Percentiles rank a stretch among this genome's conserved stretches.
phyloP scores from a whole-genome alignment of 1,140 invertebrate species.

The Augochlora pura region DNA sequence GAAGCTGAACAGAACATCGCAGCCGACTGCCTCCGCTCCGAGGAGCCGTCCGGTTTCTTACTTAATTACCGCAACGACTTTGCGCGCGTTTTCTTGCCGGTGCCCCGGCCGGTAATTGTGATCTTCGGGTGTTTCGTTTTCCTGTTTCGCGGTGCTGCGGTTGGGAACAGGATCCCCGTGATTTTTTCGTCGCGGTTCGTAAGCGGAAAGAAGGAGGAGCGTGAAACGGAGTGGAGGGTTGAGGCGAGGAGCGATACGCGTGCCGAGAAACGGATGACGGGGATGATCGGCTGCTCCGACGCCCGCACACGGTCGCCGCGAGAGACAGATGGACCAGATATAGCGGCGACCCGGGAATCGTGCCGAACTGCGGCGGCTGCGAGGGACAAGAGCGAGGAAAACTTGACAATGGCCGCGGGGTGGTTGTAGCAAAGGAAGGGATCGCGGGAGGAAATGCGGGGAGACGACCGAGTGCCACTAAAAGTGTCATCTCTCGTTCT shows the following conservation, averaged over 20 bases:
- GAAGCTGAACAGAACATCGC: neutral
- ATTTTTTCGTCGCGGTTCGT: no score
- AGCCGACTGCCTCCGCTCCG: neutral
- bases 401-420: slow-evolving; percentile 72
- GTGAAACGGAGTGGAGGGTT: no score
- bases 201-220: no score
- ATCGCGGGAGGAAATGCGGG: slow-evolving; percentile 53
- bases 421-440: slow-evolving; percentile 40
- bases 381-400: slow-evolving; percentile 52
- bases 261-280: no score
- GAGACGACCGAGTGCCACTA: slow-evolving; percentile 60
- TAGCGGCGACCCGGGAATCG: slow-evolving; percentile 43
- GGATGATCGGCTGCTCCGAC: slow-evolving; percentile 33
- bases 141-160: neutral
- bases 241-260: no score
- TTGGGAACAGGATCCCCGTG: no score
- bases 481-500: slow-evolving; percentile 71
- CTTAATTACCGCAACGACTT: slow-evolving; percentile 36
- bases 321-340: slow-evolving; percentile 58
- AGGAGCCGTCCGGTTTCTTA: slow-evolving; percentile 18
- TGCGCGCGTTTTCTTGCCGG: slow-evolving; percentile 2
- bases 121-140: neutral
- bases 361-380: slow-evolving; percentile 42
- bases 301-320: slow-evolving; percentile 51
- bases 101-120: neutral